Evolutionary conservation across 2,888 invertebrate genomes (phyloP).

Genomic region (Dyspetes luteomarginatus): DNA sequence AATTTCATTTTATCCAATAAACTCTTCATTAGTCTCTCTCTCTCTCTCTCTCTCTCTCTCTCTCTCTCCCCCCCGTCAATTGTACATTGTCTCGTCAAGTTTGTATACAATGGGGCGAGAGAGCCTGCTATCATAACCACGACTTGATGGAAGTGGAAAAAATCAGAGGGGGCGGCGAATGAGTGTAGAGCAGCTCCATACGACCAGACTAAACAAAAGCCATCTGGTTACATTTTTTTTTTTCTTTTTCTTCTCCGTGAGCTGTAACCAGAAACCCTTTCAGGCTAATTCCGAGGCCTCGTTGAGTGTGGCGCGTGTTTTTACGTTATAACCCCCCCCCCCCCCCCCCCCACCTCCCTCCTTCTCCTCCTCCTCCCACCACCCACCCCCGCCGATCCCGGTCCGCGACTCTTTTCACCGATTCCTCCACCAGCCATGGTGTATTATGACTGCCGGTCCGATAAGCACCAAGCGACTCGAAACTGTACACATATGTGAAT

Average conservation of each 20-base stretch:
- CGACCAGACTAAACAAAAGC: constrained; percentile 77
- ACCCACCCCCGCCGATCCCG: too few species aligned
- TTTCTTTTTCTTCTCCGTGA: constrained; percentile 61
- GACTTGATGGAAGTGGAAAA: constrained; percentile 53
- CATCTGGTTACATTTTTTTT: constrained; percentile 72
- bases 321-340: constrained; percentile 49
- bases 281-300: constrained; percentile 67
- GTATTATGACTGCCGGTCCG: constrained; percentile 62
- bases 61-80: too few species aligned
- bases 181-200: constrained; percentile 58
- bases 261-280: constrained; percentile 69
- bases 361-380: constrained; percentile 58
- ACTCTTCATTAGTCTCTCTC: too few species aligned
- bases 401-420: constrained; percentile 54
- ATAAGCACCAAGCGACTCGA: constrained; percentile 54
- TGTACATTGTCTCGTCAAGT: constrained; percentile 43
- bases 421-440: constrained; percentile 62
- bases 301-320: constrained; percentile 53
- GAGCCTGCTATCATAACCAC: constrained; percentile 51
- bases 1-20: too few species aligned
- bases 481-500: constrained; percentile 1
- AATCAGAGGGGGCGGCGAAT: constrained; percentile 55
- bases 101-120: constrained; percentile 38
- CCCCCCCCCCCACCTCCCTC: constrained; percentile 36
- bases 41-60: too few species aligned